Percentiles rank a stretch among this genome's conserved stretches.
These are phyloP conservation scores for Dysmachus trigonus DNA, from an alignment of 2,888 invertebrate genomes.

Conservation along the genomic window DNA sequence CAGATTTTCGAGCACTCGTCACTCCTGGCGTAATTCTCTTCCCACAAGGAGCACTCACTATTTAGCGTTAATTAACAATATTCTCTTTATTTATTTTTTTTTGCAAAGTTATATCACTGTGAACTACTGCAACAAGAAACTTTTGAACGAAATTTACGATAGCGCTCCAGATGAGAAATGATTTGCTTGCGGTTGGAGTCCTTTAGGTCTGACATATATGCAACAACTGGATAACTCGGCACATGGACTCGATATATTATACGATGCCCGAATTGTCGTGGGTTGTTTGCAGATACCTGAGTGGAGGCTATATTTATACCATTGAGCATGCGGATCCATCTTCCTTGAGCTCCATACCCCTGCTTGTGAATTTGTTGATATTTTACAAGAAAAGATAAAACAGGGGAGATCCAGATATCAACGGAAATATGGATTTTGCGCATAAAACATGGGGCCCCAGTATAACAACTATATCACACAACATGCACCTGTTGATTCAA, in stretches of 20 bases:
- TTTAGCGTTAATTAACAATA: not conserved
- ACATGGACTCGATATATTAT: slow-evolving; percentile 43
- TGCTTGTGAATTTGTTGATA: not conserved
- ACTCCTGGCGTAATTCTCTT: not conserved
- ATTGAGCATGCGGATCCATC: not conserved
- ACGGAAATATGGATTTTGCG: not conserved
- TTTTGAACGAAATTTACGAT: not conserved
- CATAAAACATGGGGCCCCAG: not conserved
- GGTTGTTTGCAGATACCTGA: slow-evolving; percentile 23
- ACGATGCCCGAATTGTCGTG: slow-evolving; percentile 10
- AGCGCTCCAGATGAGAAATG: not conserved
- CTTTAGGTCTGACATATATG: slow-evolving; percentile 44
- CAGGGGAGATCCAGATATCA: not conserved
- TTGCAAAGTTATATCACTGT: not conserved
- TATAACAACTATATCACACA: not conserved
- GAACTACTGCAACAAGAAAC: not conserved
- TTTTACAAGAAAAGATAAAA: not conserved
- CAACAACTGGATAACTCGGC: slow-evolving; percentile 46
- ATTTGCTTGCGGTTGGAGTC: not conserved
- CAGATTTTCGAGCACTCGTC: not conserved
- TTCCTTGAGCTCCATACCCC: not conserved
- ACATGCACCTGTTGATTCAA: not conserved
- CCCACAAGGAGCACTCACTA: not conserved
- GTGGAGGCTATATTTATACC: slow-evolving; percentile 11
- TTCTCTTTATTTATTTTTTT: not conserved